Conservation (phyloP, 2,797 vertebrate species). For the Lagocephalus sceleratus region DNA sequence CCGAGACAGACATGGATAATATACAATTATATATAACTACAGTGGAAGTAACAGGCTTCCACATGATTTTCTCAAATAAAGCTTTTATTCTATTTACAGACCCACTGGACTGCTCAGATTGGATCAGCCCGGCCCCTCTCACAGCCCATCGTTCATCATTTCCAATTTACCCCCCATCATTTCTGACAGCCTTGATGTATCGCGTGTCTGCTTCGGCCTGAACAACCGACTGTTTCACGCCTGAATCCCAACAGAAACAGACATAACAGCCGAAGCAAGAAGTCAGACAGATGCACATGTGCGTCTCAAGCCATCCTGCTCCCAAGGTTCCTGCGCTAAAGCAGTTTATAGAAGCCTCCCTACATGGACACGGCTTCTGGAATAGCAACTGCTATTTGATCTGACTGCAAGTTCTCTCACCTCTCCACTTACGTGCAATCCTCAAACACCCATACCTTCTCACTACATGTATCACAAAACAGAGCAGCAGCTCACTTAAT, state of each 20-base stretch:
- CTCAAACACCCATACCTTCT: constrained; percentile 28
- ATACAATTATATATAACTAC: neutral
- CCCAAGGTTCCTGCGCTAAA: constrained; percentile 43
- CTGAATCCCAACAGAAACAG: neutral
- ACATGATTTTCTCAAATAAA: constrained; percentile 12
- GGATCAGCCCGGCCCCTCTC: constrained; percentile 39
- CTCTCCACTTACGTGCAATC: constrained; percentile 61
- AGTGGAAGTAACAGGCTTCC: neutral
- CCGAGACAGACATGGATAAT: neutral
- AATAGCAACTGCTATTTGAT: constrained; percentile 83
- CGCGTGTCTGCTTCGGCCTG: constrained; percentile 22
- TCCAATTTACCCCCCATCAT: constrained; percentile 22
- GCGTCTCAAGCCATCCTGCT: constrained; percentile 40
- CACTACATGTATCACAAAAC: constrained; percentile 13
- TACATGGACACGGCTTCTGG: constrained; percentile 84
- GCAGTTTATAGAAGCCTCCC: constrained; percentile 84
- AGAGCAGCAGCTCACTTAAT: constrained; percentile 8
- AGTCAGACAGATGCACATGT: constrained; percentile 9
- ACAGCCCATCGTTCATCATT: constrained; percentile 41
- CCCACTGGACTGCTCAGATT: constrained; percentile 24
- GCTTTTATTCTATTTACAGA: constrained; percentile 35
- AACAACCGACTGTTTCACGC: constrained; percentile 3
- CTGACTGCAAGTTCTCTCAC: constrained; percentile 56
- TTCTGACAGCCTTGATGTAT: constrained; percentile 24
- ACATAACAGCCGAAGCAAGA: neutral